Evolutionary conservation across 2,797 vertebrate genomes (phyloP).

Genomic region (Pangasius sanitwongsei): DNA sequence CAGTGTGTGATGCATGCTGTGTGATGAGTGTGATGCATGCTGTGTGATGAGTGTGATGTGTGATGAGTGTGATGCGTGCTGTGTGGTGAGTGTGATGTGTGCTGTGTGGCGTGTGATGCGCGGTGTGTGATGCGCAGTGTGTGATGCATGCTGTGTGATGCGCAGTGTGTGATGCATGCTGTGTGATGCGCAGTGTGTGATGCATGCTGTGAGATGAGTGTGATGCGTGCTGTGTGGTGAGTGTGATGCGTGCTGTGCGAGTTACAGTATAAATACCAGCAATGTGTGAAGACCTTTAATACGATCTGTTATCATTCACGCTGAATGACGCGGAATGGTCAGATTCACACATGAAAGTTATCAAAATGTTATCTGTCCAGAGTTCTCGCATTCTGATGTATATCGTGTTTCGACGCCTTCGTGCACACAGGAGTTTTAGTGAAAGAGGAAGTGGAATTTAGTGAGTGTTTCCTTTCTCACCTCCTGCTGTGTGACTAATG

Average conservation of each 20-base stretch:
- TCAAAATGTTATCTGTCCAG: neutral
- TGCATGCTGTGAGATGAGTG: neutral
- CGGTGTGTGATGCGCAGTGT: neutral
- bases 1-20: too few relatives aligned
- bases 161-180: neutral
- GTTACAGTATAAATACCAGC: neutral
- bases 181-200: neutral
- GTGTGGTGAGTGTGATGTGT: too few relatives aligned
- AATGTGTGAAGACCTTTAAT: neutral
- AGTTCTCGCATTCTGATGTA: neutral
- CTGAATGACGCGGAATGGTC: neutral
- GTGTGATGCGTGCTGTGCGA: too few relatives aligned
- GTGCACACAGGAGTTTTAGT: neutral
- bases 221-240: neutral
- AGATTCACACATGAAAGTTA: neutral
- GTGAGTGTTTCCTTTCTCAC: constrained; percentile 28
- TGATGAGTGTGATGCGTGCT: too few relatives aligned
- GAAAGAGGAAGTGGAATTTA: constrained; percentile 28
- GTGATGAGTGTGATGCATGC: too few relatives aligned
- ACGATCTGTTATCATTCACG: neutral
- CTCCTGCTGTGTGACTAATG: constrained; percentile 14
- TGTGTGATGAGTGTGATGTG: too few relatives aligned
- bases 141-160: neutral
- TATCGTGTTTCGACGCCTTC: neutral
- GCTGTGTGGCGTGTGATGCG: neutral